A percentile compares a stretch with the other conserved stretches of the same genome.
Conservation (phyloP, 2,113 vertebrate genomes). For the Sarotherodon lohbergeri region DNA sequence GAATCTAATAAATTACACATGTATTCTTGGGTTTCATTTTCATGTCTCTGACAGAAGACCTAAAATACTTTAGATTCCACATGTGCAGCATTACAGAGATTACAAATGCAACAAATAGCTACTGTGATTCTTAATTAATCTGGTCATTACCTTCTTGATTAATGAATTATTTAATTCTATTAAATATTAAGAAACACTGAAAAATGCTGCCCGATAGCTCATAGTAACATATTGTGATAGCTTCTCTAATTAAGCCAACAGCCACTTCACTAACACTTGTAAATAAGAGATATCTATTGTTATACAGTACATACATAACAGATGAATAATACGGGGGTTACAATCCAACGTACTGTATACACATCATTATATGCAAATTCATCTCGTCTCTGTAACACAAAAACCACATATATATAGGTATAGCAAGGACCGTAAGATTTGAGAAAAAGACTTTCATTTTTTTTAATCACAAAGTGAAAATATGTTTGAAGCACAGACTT, state of each 20-base stretch:
- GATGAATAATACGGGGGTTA: neutral
- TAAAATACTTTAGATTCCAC: neutral
- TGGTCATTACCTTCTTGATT: neutral
- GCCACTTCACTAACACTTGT: neutral
- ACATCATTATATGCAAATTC: neutral
- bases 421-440: neutral
- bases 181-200: neutral
- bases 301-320: neutral
- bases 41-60: neutral
- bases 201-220: neutral
- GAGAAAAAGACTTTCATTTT: neutral
- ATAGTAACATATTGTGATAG: neutral
- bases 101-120: neutral
- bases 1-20: neutral
- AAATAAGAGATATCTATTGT: neutral
- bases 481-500: neutral
- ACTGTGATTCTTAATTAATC: neutral
- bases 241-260: neutral
- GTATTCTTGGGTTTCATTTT: neutral
- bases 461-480: neutral
- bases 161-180: neutral
- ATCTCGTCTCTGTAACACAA: neutral
- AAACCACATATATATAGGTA: neutral
- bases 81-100: neutral
- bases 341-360: neutral